Base-by-base conservation (phyloP, 1,140 invertebrate species). In the Venustaconcha ellipsiformis region DNA sequence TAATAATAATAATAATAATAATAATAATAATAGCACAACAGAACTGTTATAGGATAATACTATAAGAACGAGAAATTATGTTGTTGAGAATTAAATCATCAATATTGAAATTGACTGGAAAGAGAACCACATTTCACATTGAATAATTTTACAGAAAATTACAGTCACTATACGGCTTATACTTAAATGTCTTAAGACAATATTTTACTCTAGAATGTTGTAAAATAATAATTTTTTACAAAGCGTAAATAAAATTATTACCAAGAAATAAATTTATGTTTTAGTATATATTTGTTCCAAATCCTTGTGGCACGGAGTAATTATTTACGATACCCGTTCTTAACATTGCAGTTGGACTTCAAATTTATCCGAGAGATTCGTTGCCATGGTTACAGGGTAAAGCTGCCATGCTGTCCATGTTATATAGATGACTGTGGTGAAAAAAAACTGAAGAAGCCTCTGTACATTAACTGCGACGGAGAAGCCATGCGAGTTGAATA, bases 381-480 rank as follows among this genome's bases (percentile, higher is more conserved):
- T 57, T 68, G 72, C 5, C 59, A 71, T 57, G 64, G 76, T 18
- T 82, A 82, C 60, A 70, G 72, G 63, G 75, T 82, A 3, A 77
- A 62, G 4, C 57, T 82, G 18, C 30, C 74, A 23, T 48, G 57
- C 13, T 57, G 65, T 37, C 11, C 59, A 14, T 18, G 48, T 48
- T 63, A 15, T 5, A 70, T 68, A 20, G 37, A 77, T 55, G 57
- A 15, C 6, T 59, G 60, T 18, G 75, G 70, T 2, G 58, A 67
- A 13, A 66, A 69, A 11, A 70, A 63, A n/a, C 55, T 79, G 62
- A 60, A 72, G 20, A 75, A 76, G 5, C 75, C 74, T 20, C 79
- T 75, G 66, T 78, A 80, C 72, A 79, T 82, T 23, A 82, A 82
- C 66, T 78, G 74, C 37, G 81, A 82, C 58, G 81, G 81, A 13